A percentile compares a stretch with the other conserved stretches of the same genome.
Evolutionary conservation across 2,888 invertebrate genomes (phyloP).

Genomic region (Agrenia bidenticulata): DNA sequence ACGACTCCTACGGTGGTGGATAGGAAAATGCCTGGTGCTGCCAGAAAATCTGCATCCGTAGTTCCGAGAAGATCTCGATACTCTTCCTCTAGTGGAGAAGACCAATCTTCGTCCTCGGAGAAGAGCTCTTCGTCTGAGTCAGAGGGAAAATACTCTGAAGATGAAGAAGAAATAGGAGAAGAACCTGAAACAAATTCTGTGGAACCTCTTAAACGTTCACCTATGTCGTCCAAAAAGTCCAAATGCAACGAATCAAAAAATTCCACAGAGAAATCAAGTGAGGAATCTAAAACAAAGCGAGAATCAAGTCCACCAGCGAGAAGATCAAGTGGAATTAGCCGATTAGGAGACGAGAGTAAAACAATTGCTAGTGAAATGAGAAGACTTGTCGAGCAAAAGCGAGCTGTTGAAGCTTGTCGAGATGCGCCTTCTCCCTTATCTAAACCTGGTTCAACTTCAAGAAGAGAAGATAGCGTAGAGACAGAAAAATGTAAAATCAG

Average conservation of each 20-base stretch:
- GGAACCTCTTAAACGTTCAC: neutral
- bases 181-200: neutral
- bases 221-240: too few species aligned
- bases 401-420: slow-evolving; percentile 8
- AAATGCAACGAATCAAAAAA: slow-evolving; percentile 16
- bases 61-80: slow-evolving; percentile 37
- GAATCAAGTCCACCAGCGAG: slow-evolving; percentile 19
- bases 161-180: slow-evolving; percentile 16
- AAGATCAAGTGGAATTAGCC: neutral
- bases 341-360: slow-evolving; percentile 27
- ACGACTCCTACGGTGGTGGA: slow-evolving; percentile 1
- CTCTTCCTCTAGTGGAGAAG: slow-evolving; percentile 28
- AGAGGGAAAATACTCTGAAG: slow-evolving; percentile 14
- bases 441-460: slow-evolving; percentile 1
- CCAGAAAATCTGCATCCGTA: slow-evolving; percentile 49
- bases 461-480: slow-evolving; percentile 27
- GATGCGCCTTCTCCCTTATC: neutral
- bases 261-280: slow-evolving; percentile 16
- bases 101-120: neutral
- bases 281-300: slow-evolving; percentile 5
- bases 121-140: neutral
- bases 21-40: slow-evolving; percentile 45
- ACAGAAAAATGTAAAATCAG: slow-evolving; percentile 1
- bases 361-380: slow-evolving; percentile 24
- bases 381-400: slow-evolving; percentile 22